Conservation (phyloP, 2,888 invertebrate genomes). For the Phlogophora meticulosa region DNA sequence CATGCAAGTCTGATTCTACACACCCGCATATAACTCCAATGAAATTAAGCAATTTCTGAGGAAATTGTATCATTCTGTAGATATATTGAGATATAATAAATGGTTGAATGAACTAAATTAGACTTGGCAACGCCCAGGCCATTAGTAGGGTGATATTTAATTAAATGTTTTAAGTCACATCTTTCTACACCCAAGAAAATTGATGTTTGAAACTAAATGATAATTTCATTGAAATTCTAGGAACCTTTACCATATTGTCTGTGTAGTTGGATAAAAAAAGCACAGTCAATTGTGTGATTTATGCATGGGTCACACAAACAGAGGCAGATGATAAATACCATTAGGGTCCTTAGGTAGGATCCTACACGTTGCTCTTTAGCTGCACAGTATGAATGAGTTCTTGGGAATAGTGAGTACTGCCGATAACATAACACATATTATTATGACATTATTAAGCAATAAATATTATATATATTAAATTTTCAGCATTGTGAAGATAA, state of each 20-base stretch:
- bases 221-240: constrained; percentile 60
- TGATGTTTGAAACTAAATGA: not conserved
- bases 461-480: constrained; percentile 21
- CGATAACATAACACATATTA: constrained; percentile 75
- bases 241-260: constrained; percentile 40
- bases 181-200: not conserved
- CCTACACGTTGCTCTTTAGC: constrained; percentile 89
- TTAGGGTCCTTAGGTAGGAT: constrained; percentile 87
- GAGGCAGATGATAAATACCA: constrained; percentile 84
- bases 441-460: constrained; percentile 64
- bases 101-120: constrained; percentile 19
- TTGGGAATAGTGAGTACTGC: constrained; percentile 87
- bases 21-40: constrained; percentile 57
- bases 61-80: constrained; percentile 6
- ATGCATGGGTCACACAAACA: constrained; percentile 57
- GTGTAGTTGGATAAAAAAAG: constrained; percentile 54
- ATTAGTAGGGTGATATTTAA: constrained; percentile 13
- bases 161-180: not conserved
- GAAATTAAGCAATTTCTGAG: constrained; percentile 48
- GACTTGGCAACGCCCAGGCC: constrained; percentile 6
- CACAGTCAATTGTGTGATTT: constrained; percentile 53
- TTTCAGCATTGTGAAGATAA: constrained; percentile 17
- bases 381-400: constrained; percentile 88
- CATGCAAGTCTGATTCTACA: constrained; percentile 51
- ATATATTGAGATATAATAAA: constrained; percentile 20